Base-by-base conservation (phyloP, 2,797 vertebrate genomes). In the Aulostomus chinensis region DNA sequence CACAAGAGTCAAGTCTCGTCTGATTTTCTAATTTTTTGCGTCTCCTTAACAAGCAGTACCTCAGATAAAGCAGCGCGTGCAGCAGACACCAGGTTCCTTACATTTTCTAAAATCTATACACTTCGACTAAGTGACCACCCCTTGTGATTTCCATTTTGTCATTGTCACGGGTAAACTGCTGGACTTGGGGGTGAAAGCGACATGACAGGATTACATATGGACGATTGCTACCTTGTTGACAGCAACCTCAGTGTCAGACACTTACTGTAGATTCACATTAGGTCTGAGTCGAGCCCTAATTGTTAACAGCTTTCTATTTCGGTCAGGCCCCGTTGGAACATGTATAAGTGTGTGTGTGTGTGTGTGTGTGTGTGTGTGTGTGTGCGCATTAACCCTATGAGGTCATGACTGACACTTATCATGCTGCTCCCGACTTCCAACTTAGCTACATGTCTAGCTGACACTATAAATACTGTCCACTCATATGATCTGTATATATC, bases 391-490 rank as follows among this genome's bases (percentile, higher is more conserved):
- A 26, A 46, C 55, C 70, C 49, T 40, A 47, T 52, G 70, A 61
- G 64, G 68, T 72, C 53, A 62, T 61, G 56, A 66, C 33, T 53
- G 60, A 58, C 59, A 64, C 42, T 13, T 15, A 38, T 22, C 16
- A 12, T 65, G 29, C 57, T 57, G 68, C 45, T 69, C 34, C 64
- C 60, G 70, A 78, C 37, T n/a, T 50, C 20, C 48, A 51, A 43
- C 59, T 60, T 35, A 64, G 69, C 57, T 68, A 62, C 67, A 75
- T 53, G 58, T 81, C 64, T 63, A 52, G 54, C 63, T 26, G 59
- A 41, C 9, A 6, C 76, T 86, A 87, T 76, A 85, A 87, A 88
- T 86, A 86, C 52, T 7, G 10, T 47, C 52, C 49, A 43, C 67
- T 79, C 68, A 76, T 73, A 70, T 82, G 73, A 85, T 68, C 70